Base-by-base conservation (phyloP, 2,888 invertebrate genomes). In the Trachelus troglodyta region DNA sequence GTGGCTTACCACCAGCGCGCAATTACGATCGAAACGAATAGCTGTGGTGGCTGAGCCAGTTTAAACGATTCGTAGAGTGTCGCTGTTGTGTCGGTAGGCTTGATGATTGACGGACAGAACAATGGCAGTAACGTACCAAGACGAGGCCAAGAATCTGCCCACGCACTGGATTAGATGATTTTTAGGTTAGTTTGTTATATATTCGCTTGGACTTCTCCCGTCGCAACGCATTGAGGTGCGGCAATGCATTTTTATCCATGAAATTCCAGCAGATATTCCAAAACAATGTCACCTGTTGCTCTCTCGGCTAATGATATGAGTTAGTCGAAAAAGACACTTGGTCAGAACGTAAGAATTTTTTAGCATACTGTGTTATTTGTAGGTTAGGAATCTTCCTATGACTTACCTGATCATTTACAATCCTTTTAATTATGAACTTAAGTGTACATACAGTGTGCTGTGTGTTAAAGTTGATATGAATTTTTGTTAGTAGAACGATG, bases 81-180 rank as follows among this genome's bases (percentile, higher is more conserved):
- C 74, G n/a, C 35, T 35, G 15, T 31, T 31, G 71, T 31, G 71
- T 34, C 71, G 71, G 71, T 12, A 71, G 12, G 31, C 71, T 34
- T 34, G 56, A 68, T 34, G 79, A 82, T 82, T 83, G 86, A 86
- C 80, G 80, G 83, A 84, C 84, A 82, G 85, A 84, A 86, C 86
- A 86, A 86, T 86, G 80, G 84, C 69, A 76, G 77, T 78, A 35
- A 74, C 77, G 69, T 69, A 30, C 34, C 34, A 75, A 37, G 33
- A 33, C 75, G 77, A 75, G 78, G 75, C 79, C 79, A 77, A 81
- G 69, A 69, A 31, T 40, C 80, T 75, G 77, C 84, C 84, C 84
- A 85, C 85, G 82, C 84, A 75, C 71, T 56, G 69, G 77, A 83
- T 85, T 81, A 81, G 79, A 79, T 74, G 23, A 81, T 84, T 85